Evolutionary conservation across 2,888 invertebrate genomes (phyloP).

Genomic region (Dyspetes luteomarginatus): DNA sequence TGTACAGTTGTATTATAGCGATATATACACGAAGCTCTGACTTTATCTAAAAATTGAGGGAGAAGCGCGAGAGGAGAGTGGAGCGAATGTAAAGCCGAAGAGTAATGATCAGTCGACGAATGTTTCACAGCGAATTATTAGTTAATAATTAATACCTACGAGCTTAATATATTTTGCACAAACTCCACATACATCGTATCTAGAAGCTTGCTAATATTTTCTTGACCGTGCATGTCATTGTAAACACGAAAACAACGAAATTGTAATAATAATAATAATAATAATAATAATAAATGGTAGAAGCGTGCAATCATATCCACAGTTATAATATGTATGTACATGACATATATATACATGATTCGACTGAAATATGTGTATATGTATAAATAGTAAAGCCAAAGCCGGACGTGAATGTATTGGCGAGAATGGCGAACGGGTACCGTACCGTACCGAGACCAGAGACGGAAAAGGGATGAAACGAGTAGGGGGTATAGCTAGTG

Average conservation of each 20-base stretch:
- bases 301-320: slow-evolving; percentile 23
- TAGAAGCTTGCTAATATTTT: not conserved
- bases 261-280: slow-evolving; percentile 35
- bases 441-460: too few species aligned
- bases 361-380: too few species aligned
- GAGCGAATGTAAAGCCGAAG: slow-evolving; percentile 1
- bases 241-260: slow-evolving; percentile 7
- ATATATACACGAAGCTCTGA: not conserved
- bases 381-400: slow-evolving; percentile 18
- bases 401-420: slow-evolving; percentile 39
- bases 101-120: slow-evolving; percentile 38
- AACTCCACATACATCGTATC: not conserved
- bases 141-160: slow-evolving; percentile 51
- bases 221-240: not conserved
- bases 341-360: not conserved
- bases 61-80: not conserved
- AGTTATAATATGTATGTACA: slow-evolving; percentile 14
- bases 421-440: slow-evolving; percentile 53
- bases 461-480: slow-evolving; percentile 26
- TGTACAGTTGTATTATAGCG: not conserved
- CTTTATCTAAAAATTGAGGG: not conserved
- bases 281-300: slow-evolving; percentile 18
- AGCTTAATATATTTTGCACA: not conserved
- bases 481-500: slow-evolving; percentile 56
- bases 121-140: slow-evolving; percentile 18